These are phyloP conservation scores for Anastrepha obliqua DNA, from an alignment of 1,140 invertebrate species.

Conservation along the genomic window DNA sequence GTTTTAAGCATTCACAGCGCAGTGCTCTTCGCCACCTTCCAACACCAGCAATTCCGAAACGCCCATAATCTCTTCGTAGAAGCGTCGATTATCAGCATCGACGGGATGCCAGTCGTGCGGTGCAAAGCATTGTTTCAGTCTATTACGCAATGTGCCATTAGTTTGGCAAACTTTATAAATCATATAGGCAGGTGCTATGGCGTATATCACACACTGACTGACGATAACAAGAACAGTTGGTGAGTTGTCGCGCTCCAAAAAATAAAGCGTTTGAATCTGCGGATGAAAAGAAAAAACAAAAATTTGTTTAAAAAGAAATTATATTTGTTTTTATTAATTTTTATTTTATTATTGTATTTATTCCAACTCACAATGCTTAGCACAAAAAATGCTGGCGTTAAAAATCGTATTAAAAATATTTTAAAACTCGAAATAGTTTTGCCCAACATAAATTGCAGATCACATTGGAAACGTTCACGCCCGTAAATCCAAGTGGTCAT, in stretches of 20 bases:
- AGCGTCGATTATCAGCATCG: slow-evolving; percentile 68
- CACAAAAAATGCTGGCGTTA: slow-evolving; percentile 66
- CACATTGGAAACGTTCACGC: slow-evolving; percentile 80
- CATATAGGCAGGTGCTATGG: slow-evolving; percentile 65
- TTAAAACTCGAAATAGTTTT: slow-evolving; percentile 78
- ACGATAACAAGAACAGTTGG: slow-evolving; percentile 60
- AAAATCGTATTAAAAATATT: slow-evolving; percentile 68
- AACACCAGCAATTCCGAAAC: slow-evolving; percentile 72
- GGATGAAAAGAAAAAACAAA: not conserved
- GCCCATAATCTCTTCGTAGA: slow-evolving; percentile 71
- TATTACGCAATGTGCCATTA: slow-evolving; percentile 62
- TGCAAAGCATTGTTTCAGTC: slow-evolving; percentile 66
- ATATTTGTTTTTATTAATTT: not conserved
- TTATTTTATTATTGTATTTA: not conserved
- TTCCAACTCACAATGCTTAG: slow-evolving; percentile 61
- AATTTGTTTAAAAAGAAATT: slow-evolving; percentile 4
- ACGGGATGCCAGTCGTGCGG: slow-evolving; percentile 73
- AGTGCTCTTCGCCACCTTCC: slow-evolving; percentile 37
- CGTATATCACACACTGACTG: slow-evolving; percentile 65
- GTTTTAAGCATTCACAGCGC: slow-evolving; percentile 47
- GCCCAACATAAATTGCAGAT: slow-evolving; percentile 88
- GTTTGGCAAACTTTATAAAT: slow-evolving; percentile 66
- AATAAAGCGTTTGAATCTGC: slow-evolving; percentile 61
- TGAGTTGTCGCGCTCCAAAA: slow-evolving; percentile 56
- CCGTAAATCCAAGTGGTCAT: slow-evolving; percentile 87